Percentiles rank a stretch among this genome's conserved stretches.
These are phyloP conservation scores for Lissocephala sabroskyi DNA, from an alignment of 2,888 invertebrate genomes.

Conservation along the genomic window DNA sequence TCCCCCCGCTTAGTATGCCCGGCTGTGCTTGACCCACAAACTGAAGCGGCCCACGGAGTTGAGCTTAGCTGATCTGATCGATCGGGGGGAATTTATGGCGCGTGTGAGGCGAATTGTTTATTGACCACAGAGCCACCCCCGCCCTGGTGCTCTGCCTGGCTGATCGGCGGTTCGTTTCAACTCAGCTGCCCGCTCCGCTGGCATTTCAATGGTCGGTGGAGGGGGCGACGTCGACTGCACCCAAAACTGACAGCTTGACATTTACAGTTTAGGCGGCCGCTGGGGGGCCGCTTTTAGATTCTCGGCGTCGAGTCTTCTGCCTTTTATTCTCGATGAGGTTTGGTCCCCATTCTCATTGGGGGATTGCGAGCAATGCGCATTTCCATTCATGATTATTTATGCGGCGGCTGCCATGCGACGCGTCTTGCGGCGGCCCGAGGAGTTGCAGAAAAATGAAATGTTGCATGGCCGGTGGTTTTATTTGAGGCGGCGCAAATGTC, in stretches of 20 bases:
- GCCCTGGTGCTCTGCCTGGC: no score
- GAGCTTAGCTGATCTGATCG: constrained; percentile 17
- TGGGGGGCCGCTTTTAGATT: constrained; percentile 1
- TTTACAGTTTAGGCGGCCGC: constrained; percentile 31
- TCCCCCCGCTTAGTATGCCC: constrained; percentile 26
- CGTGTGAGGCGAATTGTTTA: no score
- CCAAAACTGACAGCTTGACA: constrained; percentile 39
- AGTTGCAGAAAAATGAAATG: constrained; percentile 45
- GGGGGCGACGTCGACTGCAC: constrained; percentile 15
- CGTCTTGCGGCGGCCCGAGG: constrained; percentile 33
- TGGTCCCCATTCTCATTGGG: background rate
- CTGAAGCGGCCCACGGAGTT: no score
- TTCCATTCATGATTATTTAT: constrained; percentile 4
- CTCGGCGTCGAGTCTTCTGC: background rate
- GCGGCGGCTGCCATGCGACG: no score
- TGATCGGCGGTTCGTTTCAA: no score
- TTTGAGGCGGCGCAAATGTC: constrained; percentile 51
- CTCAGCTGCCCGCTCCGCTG: constrained; percentile 20
- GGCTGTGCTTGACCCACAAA: constrained; percentile 41
- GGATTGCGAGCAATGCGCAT: background rate
- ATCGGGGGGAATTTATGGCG: no score
- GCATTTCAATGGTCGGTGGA: constrained; percentile 17
- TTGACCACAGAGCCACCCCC: no score
- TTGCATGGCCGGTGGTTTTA: constrained; percentile 15
- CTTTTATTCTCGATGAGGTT: background rate